Evolutionary conservation across 2,113 vertebrate genomes (phyloP).

Genomic region (Centrocercus urophasianus): DNA sequence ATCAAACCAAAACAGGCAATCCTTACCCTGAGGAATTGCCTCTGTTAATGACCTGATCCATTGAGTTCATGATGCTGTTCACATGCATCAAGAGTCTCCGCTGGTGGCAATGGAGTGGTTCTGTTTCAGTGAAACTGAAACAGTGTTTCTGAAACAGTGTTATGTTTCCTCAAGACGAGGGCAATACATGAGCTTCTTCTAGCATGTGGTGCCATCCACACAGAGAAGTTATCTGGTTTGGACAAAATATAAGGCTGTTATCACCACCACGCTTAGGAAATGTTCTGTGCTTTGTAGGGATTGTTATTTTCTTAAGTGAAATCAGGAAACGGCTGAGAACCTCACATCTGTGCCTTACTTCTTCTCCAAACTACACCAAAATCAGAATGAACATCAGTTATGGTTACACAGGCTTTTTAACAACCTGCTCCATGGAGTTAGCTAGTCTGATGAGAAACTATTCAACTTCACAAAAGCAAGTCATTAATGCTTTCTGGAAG

Average conservation of each 20-base stretch:
- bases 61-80: not conserved
- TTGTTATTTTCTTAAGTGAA: not conserved
- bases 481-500: not conserved
- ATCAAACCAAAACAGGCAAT: not conserved
- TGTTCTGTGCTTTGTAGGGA: not conserved
- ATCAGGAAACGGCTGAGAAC: not conserved
- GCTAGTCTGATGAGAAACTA: not conserved
- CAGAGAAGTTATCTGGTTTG: not conserved
- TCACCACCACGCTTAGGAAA: not conserved
- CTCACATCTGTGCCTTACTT: not conserved
- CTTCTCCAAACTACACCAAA: not conserved
- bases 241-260: not conserved
- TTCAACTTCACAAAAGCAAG: not conserved
- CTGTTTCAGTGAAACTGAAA: too few relatives aligned
- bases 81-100: not conserved
- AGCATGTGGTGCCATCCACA: not conserved
- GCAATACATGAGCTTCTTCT: not conserved
- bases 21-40: not conserved
- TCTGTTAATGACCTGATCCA: not conserved
- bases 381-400: not conserved
- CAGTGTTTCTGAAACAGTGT: not conserved
- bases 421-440: not conserved
- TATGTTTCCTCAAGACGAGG: not conserved
- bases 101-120: not conserved
- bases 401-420: not conserved